Percentiles rank a stretch among this genome's conserved stretches.
Evolutionary conservation across 2,888 invertebrate genomes (phyloP).

Genomic region (Hoplodrina blanda): DNA sequence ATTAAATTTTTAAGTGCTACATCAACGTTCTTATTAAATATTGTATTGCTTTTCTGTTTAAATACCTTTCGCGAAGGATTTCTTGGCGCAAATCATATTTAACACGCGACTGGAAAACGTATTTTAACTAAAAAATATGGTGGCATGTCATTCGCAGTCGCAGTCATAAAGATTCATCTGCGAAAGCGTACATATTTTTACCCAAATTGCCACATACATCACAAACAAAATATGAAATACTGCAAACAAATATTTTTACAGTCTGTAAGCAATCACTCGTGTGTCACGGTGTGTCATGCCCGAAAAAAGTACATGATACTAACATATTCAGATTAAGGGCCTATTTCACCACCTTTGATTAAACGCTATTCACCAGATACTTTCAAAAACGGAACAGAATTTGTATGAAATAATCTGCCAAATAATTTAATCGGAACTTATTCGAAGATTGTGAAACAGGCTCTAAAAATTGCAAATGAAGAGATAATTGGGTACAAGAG

Average conservation of each 20-base stretch:
- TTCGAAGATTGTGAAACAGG: no score
- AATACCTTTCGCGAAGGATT: slow-evolving; percentile 47
- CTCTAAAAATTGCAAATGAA: slow-evolving; percentile 29
- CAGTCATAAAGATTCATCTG: slow-evolving; percentile 41
- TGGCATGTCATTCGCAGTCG: background rate
- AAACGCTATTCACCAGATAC: no score
- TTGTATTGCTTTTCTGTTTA: slow-evolving; percentile 65
- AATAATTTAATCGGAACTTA: no score
- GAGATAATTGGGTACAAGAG: background rate
- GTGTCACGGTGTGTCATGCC: slow-evolving; percentile 37
- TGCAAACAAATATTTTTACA: slow-evolving; percentile 55
- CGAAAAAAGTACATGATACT: slow-evolving; percentile 38
- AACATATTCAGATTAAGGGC: slow-evolving; percentile 45
- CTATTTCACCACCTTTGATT: no score
- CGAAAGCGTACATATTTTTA: slow-evolving; percentile 34
- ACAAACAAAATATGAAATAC: slow-evolving; percentile 53
- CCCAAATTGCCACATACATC: slow-evolving; percentile 48
- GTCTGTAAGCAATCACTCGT: slow-evolving; percentile 53
- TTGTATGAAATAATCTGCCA: no score
- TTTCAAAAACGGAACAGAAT: no score
- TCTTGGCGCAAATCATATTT: background rate
- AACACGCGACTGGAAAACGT: slow-evolving; percentile 1
- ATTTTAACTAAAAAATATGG: background rate
- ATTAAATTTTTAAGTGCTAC: slow-evolving; percentile 72
- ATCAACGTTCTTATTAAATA: slow-evolving; percentile 67